phyloP scores from a whole-genome alignment of 2,797 vertebrate species.

The Pseudomugil gertrudae region DNA sequence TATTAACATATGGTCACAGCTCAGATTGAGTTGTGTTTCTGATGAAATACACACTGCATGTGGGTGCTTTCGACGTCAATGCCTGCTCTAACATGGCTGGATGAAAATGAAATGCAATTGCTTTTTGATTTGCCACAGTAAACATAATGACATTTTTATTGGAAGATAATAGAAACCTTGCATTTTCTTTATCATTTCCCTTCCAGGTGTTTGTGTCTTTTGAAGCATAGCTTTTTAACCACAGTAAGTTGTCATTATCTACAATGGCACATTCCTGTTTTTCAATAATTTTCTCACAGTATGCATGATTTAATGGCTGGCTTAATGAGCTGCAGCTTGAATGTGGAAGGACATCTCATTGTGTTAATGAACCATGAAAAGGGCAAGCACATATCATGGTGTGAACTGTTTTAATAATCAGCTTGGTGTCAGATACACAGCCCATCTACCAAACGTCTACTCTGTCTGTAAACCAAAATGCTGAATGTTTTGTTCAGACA shows the following conservation, averaged over 20 bases:
- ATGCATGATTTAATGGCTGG: slow-evolving; percentile 79
- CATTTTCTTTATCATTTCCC: slow-evolving; percentile 67
- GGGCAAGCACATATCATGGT: slow-evolving; percentile 78
- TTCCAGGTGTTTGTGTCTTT: slow-evolving; percentile 64
- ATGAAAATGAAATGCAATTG: slow-evolving; percentile 68
- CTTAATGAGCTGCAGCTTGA: slow-evolving; percentile 85
- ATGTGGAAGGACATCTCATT: slow-evolving; percentile 80
- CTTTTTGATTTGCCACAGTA: slow-evolving; percentile 72
- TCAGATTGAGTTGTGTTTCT: slow-evolving; percentile 56
- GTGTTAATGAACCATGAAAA: slow-evolving; percentile 86
- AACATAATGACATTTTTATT: slow-evolving; percentile 71
- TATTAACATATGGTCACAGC: slow-evolving; percentile 66
- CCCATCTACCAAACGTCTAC: slow-evolving; percentile 57
- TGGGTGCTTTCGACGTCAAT: slow-evolving; percentile 35
- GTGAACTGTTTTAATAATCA: slow-evolving; percentile 77
- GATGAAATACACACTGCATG: slow-evolving; percentile 49
- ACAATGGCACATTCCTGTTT: slow-evolving; percentile 63
- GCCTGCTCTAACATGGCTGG: slow-evolving; percentile 35
- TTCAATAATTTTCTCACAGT: slow-evolving; percentile 72
- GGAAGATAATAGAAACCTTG: slow-evolving; percentile 66
- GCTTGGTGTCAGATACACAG: slow-evolving; percentile 58
- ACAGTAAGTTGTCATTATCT: slow-evolving; percentile 70
- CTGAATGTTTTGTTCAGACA: slow-evolving; percentile 58
- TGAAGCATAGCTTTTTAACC: slow-evolving; percentile 63
- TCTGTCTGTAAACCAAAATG: slow-evolving; percentile 60